Percentiles rank a stretch among this genome's conserved stretches.
Evolutionary conservation across 2,888 invertebrate genomes (phyloP).

Genomic region (Andrena chrysosceles): DNA sequence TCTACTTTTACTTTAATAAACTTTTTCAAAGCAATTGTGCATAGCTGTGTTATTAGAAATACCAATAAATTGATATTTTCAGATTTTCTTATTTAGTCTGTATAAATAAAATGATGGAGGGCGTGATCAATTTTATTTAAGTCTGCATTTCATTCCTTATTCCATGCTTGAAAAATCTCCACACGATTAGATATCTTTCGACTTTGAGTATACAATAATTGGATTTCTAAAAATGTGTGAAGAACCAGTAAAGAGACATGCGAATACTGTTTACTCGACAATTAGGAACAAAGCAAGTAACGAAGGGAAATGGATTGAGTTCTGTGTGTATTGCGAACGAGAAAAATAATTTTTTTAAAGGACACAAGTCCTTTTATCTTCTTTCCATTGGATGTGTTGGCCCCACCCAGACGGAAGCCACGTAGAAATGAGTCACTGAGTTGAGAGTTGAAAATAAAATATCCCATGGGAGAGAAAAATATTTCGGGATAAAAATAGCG

Average conservation of each 20-base stretch:
- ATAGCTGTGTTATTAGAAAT: background rate
- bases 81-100: background rate
- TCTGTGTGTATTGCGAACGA: background rate
- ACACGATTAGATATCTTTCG: too few relatives aligned
- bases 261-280: background rate
- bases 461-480: conserved; percentile 27
- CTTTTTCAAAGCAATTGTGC: background rate
- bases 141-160: background rate
- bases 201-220: background rate
- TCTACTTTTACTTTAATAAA: background rate
- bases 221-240: background rate
- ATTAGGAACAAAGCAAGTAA: background rate
- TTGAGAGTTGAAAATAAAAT: conserved; percentile 58
- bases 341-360: conserved; percentile 24
- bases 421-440: conserved; percentile 58
- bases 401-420: conserved; percentile 65
- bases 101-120: background rate
- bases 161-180: background rate
- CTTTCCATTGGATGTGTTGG: conserved; percentile 42
- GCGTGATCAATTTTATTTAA: background rate
- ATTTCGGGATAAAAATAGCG: conserved; percentile 30
- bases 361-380: conserved; percentile 36
- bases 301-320: background rate
- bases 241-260: background rate
- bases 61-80: background rate